Percentiles rank a stretch among this genome's conserved stretches.
Evolutionary conservation across 2,888 invertebrate genomes (phyloP).

Genomic region (Ashinkailepas kermadecensis): DNA sequence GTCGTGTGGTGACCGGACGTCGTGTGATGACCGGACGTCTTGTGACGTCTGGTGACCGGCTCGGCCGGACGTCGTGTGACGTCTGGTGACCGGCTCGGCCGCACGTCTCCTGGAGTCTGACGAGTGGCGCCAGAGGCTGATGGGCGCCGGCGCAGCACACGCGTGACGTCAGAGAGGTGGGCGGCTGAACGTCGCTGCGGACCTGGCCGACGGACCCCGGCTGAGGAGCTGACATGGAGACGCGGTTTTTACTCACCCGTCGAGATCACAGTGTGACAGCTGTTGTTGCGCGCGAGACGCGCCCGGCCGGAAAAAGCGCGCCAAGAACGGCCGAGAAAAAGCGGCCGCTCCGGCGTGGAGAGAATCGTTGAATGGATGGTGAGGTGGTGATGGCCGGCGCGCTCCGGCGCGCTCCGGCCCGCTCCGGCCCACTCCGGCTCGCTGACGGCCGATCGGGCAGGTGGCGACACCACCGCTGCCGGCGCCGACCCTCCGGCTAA

Average conservation of each 20-base stretch:
- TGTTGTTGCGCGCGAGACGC: conserved; percentile 19
- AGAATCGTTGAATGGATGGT: conserved; percentile 13
- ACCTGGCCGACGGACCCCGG: neutral
- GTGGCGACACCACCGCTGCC: no score
- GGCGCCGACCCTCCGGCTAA: no score
- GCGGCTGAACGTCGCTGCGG: neutral
- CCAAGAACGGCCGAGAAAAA: neutral
- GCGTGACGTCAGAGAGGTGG: neutral
- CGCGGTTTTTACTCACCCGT: neutral
- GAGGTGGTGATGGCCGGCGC: neutral
- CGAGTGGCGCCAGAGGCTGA: neutral
- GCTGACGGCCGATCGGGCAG: no score
- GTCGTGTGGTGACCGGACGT: no score
- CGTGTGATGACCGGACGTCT: no score
- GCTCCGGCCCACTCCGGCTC: neutral
- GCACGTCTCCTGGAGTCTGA: neutral
- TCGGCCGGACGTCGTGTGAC: no score
- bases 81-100: no score
- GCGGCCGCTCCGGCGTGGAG: conserved; percentile 2
- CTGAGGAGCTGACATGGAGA: conserved; percentile 9
- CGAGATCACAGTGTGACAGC: conserved; percentile 13
- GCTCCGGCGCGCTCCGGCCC: no score
- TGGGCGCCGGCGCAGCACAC: neutral
- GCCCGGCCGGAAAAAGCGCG: neutral
- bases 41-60: no score